Evolutionary conservation across 2,888 invertebrate genomes (phyloP).

Genomic region (Hirtodrosophila cameraria): DNA sequence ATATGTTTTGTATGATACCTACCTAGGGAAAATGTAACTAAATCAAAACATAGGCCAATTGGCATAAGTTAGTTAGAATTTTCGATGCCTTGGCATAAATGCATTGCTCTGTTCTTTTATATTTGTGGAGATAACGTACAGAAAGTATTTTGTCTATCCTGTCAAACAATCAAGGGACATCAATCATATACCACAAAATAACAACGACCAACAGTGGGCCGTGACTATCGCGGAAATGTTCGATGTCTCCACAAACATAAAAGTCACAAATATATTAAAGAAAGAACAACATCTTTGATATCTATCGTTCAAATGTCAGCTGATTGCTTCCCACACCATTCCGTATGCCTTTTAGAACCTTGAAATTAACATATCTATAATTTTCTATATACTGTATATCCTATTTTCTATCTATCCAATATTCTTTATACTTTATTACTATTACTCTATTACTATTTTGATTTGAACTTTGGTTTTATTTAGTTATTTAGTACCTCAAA

Average conservation of each 20-base stretch:
- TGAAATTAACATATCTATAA: slow-evolving; percentile 68
- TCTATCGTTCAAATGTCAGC: slow-evolving; percentile 84
- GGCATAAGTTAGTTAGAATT: slow-evolving; percentile 37
- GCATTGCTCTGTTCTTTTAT: slow-evolving; percentile 82
- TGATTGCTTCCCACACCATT: slow-evolving; percentile 85
- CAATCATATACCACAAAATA: slow-evolving; percentile 6
- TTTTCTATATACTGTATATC: slow-evolving; percentile 38
- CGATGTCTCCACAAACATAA: slow-evolving; percentile 75
- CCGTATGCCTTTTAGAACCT: slow-evolving; percentile 84
- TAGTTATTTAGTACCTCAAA: slow-evolving; percentile 32
- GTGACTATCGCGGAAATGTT: slow-evolving; percentile 18
- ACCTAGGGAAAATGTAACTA: slow-evolving; percentile 25
- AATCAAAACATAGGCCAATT: slow-evolving; percentile 41
- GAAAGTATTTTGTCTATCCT: slow-evolving; percentile 51
- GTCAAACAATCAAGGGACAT: slow-evolving; percentile 71
- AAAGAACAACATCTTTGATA: slow-evolving; percentile 50
- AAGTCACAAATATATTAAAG: slow-evolving; percentile 54
- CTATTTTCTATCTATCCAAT: slow-evolving; percentile 13
- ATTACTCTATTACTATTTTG: slow-evolving; percentile 24
- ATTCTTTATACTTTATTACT: slow-evolving; percentile 16
- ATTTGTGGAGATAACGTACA: slow-evolving; percentile 73
- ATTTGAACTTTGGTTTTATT: slow-evolving; percentile 18
- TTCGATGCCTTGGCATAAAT: slow-evolving; percentile 52
- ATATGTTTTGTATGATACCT: slow-evolving; percentile 23
- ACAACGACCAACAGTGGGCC: slow-evolving; percentile 16